phyloP scores from a whole-genome alignment of 2,113 vertebrate species.

The Eudyptes chrysolophus region DNA sequence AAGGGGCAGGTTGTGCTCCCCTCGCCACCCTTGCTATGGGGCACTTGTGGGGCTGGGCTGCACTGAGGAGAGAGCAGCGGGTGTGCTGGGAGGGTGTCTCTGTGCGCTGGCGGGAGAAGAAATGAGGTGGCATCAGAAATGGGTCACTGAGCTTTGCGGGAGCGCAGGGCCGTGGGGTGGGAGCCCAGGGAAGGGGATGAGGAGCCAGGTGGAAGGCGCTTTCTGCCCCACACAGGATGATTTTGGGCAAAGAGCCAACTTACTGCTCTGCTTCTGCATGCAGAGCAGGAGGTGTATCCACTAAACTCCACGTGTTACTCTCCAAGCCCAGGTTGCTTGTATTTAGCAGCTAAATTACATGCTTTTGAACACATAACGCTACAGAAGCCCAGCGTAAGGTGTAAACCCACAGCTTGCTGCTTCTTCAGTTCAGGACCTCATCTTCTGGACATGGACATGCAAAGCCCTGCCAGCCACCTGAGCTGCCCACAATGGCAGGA shows the following conservation, averaged over 20 bases:
- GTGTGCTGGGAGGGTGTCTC: background rate
- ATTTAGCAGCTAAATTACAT: background rate
- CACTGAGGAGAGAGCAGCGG: background rate
- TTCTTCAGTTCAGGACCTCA: background rate
- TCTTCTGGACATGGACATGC: background rate
- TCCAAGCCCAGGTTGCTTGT: background rate
- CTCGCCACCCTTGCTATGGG: rapidly evolving
- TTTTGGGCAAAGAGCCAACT: background rate
- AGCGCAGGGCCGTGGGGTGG: rapidly evolving
- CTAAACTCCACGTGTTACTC: background rate
- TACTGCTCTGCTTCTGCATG: background rate
- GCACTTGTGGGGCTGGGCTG: background rate
- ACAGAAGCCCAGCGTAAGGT: background rate
- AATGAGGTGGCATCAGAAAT: background rate
- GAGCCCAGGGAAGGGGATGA: background rate
- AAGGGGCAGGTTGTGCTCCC: background rate
- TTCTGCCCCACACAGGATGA: background rate
- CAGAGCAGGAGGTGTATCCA: background rate
- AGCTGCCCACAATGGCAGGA: background rate
- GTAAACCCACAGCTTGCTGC: background rate
- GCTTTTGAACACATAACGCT: rapidly evolving
- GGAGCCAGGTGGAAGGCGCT: background rate
- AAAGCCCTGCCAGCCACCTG: background rate
- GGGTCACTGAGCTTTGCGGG: rapidly evolving
- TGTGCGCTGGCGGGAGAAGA: background rate